Conservation (phyloP, 2,113 vertebrate species). For the Varanus komodoensis region DNA sequence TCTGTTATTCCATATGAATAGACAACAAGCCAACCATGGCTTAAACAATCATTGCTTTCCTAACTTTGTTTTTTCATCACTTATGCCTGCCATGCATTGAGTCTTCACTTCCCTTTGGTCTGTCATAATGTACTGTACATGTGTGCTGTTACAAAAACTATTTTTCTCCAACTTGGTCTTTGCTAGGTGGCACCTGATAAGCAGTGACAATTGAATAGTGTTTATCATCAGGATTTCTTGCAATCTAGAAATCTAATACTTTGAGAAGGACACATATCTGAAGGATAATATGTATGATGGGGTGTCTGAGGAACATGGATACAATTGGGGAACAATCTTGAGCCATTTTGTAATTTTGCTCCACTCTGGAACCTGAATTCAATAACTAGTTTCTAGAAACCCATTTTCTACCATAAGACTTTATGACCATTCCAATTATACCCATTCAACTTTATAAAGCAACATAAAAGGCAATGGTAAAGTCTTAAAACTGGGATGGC, state of each 20-base stretch:
- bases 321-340: background rate
- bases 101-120: background rate
- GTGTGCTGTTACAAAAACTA: background rate
- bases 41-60: constrained; percentile 1
- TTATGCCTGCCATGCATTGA: background rate
- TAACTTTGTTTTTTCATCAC: background rate
- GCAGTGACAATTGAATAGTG: background rate
- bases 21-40: background rate
- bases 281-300: too few relatives aligned
- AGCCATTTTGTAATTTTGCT: background rate
- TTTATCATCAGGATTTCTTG: background rate
- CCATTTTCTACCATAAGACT: background rate
- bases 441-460: background rate
- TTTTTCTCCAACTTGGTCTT: background rate
- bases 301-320: background rate
- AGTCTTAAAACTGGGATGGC: background rate
- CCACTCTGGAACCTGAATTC: background rate
- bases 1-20: background rate
- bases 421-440: background rate
- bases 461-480: background rate
- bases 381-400: background rate
- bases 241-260: background rate
- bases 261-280: background rate
- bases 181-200: background rate
- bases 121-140: background rate